Base-by-base conservation (phyloP, 1,140 invertebrate species). In the Aphelinus certus region DNA sequence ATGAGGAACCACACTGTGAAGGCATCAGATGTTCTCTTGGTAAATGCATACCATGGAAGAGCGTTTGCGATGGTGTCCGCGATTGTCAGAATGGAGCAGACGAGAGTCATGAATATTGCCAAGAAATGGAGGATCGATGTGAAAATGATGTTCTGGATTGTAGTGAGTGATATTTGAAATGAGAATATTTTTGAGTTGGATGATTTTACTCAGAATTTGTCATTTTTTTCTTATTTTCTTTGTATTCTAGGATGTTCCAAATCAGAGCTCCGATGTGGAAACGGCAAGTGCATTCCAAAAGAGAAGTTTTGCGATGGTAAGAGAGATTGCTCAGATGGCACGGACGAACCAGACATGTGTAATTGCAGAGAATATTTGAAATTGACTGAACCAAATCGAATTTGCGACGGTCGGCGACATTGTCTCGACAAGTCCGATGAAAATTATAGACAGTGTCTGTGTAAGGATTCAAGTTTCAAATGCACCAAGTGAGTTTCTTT, bases 401-500 rank as follows among this genome's bases (percentile, higher is more conserved):
- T 95, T 48, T 97, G 96, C 83, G 94, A 97, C 84, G 93, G 94
- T 6, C 88, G 92, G 3, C 86, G 93, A 46, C 92, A 96, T 82
- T 97, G 96, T 81, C 87, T 88, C 60, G 95, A 96, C 82, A 92
- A 93, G 79, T 91, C 89, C 48, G 95, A 97, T 83, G 95, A 97
- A 84, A 89, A 90, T 73, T 90, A 90, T 0, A 82, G 86, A 51
- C 84, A 88, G 3, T 95, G 94, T 79, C 85, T 87, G 26, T 94
- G 93, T 82, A 90, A 86, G 10, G 83, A 83, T 1, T 78, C 82
- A 5, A 88, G 84, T 56, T 91, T 89, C 61, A 85, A 83, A 65
- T 92, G 91, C 80, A 78, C 67, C 45, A 86, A 78, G 90, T 78
- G 26, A 26, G 26, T 26, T 26, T 26, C 26, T 26, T 26, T 26